Evolutionary conservation across 2,113 vertebrate species (phyloP), one percentile per base, ranked within the genome.

Genomic region (Perccottus glenii): DNA sequence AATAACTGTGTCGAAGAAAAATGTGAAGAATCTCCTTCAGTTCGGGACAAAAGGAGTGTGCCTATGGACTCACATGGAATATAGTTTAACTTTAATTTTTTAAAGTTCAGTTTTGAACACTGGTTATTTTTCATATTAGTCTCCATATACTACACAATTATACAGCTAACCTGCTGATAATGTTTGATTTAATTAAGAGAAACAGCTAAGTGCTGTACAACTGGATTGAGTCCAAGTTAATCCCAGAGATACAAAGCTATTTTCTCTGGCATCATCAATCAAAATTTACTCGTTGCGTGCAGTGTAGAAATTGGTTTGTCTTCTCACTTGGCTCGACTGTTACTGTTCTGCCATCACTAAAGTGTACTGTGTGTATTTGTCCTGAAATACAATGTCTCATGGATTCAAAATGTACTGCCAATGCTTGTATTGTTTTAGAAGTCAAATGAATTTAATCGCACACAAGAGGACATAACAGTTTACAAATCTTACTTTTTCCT

Each of bases 241-340:
- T 70, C 67, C 67, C 67, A 67, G 16, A 45, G 63, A 77, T 59
- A 78, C 71, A 75, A 78, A 70, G 44, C 64, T 53, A 57, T 40
- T 69, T 78, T 56, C 36, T 73, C 32, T 46, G 59, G 35, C 58
- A 70, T 72, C 77, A 77, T 81, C 53, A 69, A 67, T 81, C 77
- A 76, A 69, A 78, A 69, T 66, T 36, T 67, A 51, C 42, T 71
- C 62, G 45, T 75, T 60, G 38, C 79, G 6, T 62, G 19, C 52
- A 16, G 35, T 32, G 49, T 15, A 58, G 61, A 77, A 83, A 77
- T 57, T 55, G 43, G 16, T 67, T 36, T 53, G 11, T 67, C 64
- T 33, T 63, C 57, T 50, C 11, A 7, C 36, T 35, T 55, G 60
- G 56, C 65, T 76, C 60, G 42, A 45, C 44, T 15, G 64, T 0